These are phyloP conservation scores for Atractosteus spatula DNA, from an alignment of 2,113 vertebrate genomes.

Conservation along the genomic window DNA sequence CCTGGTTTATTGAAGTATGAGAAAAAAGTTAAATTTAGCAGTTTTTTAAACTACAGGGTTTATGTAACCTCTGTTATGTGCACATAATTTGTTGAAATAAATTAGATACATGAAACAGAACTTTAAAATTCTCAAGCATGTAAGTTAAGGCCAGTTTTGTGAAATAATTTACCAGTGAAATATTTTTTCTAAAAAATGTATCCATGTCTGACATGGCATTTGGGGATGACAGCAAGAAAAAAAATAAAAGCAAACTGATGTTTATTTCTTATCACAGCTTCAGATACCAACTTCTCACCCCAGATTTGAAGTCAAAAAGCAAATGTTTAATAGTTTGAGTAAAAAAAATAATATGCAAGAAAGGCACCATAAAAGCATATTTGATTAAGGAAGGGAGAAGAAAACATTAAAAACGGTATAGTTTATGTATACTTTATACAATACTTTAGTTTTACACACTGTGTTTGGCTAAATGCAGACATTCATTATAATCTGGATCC, in stretches of 20 bases:
- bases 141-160: constrained; percentile 85
- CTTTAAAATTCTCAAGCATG: constrained; percentile 79
- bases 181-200: constrained; percentile 35
- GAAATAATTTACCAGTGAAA: constrained; percentile 75
- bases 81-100: constrained; percentile 81
- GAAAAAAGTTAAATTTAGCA: constrained; percentile 73
- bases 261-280: background rate
- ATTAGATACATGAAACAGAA: constrained; percentile 82
- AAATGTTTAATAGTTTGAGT: constrained; percentile 33
- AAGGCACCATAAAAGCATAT: constrained; percentile 72
- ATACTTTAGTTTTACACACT: constrained; percentile 40
- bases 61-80: constrained; percentile 76
- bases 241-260: constrained; percentile 6
- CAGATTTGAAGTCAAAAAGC: constrained; percentile 9
- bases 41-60: constrained; percentile 75
- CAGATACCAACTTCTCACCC: constrained; percentile 22
- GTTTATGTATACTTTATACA: constrained; percentile 35
- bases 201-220: constrained; percentile 19
- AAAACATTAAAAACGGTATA: constrained; percentile 31
- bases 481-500: constrained; percentile 35
- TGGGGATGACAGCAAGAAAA: constrained; percentile 33
- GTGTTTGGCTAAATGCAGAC: constrained; percentile 43
- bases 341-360: constrained; percentile 57
- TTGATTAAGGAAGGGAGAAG: constrained; percentile 42
- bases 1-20: constrained; percentile 78